Conservation (phyloP, 2,797 vertebrate species). For the Enteromius unitaeniatus region DNA sequence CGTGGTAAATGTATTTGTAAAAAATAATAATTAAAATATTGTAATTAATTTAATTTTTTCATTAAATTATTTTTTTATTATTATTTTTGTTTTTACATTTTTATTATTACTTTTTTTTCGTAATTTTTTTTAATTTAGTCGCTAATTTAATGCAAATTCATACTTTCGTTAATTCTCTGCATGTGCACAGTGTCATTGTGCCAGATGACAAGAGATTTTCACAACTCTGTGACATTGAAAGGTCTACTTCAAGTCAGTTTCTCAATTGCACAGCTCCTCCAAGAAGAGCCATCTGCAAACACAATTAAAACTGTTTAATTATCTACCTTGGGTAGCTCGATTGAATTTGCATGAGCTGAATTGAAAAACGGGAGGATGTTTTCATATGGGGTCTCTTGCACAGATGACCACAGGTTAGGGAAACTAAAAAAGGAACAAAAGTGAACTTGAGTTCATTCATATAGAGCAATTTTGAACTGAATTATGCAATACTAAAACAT, state of each 20-base stretch:
- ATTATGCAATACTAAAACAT: background rate
- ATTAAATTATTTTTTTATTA: too few species aligned
- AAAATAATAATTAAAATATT: too few species aligned
- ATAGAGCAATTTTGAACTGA: background rate
- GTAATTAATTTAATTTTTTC: too few species aligned
- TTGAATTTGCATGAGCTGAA: slow-evolving; percentile 37
- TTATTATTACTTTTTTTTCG: too few species aligned
- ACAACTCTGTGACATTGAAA: slow-evolving; percentile 33
- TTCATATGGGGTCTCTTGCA: background rate
- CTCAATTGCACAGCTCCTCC: background rate
- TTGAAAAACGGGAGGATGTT: slow-evolving; percentile 4
- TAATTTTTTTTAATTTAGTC: fast-evolving
- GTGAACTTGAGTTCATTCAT: slow-evolving; percentile 1
- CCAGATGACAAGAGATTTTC: background rate
- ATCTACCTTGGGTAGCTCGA: slow-evolving; percentile 1
- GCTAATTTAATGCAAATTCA: background rate
- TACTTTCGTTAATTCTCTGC: slow-evolving; percentile 11
- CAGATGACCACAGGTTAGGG: slow-evolving; percentile 15
- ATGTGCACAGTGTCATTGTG: slow-evolving; percentile 1
- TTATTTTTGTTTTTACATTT: too few species aligned
- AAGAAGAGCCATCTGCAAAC: slow-evolving; percentile 17
- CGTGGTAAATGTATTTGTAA: too few species aligned
- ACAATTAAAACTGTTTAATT: slow-evolving; percentile 37
- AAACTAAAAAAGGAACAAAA: slow-evolving; percentile 22
- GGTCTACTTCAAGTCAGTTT: slow-evolving; percentile 22